Evolutionary conservation across 2,888 invertebrate species (phyloP).

Genomic region (Tetropium fuscum): DNA sequence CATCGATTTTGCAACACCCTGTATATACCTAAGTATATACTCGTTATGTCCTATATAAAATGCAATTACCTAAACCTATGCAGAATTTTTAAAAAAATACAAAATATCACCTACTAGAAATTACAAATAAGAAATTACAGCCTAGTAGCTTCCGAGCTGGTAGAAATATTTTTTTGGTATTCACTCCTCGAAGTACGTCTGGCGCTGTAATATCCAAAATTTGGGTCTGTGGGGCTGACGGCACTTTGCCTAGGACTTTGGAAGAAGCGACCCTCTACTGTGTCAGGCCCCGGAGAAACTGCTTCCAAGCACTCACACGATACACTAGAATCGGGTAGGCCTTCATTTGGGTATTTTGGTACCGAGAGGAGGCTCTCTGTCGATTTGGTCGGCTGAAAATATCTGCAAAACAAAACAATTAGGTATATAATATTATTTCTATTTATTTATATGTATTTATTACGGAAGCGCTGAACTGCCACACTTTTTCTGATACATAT

Average conservation of each 20-base stretch:
- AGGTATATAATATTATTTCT: neutral
- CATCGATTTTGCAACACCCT: no score
- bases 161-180: slow-evolving; percentile 69
- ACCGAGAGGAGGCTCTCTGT: slow-evolving; percentile 82
- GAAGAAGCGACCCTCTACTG: slow-evolving; percentile 59
- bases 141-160: slow-evolving; percentile 78
- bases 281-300: slow-evolving; percentile 53
- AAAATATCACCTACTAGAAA: slow-evolving; percentile 19
- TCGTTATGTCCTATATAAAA: no score
- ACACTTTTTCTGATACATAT: no score
- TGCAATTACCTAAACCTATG: no score
- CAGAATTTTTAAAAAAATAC: slow-evolving; percentile 17
- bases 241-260: slow-evolving; percentile 62
- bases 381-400: slow-evolving; percentile 80
- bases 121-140: slow-evolving; percentile 66
- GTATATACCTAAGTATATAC: no score
- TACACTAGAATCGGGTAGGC: slow-evolving; percentile 75
- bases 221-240: slow-evolving; percentile 64
- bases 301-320: slow-evolving; percentile 78
- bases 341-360: slow-evolving; percentile 74
- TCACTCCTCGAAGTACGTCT: slow-evolving; percentile 67
- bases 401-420: slow-evolving; percentile 34
- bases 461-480: no score
- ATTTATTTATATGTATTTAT: neutral
- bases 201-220: slow-evolving; percentile 64